Evolutionary conservation across 2,113 vertebrate species (phyloP).

Genomic region (Patagioenas fasciata): DNA sequence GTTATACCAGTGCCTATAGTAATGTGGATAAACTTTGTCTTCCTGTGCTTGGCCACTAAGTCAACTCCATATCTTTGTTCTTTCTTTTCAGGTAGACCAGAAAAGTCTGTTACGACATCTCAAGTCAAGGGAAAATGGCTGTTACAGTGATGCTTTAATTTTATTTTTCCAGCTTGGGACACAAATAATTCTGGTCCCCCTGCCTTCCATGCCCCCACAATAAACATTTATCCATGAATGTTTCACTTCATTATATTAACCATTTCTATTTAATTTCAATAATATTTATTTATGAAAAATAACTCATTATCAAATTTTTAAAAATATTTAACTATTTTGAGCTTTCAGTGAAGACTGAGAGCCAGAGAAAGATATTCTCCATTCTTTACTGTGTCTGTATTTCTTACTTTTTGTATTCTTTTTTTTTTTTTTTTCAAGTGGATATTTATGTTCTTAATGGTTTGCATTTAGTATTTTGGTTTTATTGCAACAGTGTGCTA

Average conservation of each 20-base stretch:
- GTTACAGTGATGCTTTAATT: fast-evolving
- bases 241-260: neutral
- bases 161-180: neutral
- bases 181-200: neutral
- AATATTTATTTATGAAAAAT: neutral
- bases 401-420: neutral
- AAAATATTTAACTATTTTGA: neutral
- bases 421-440: neutral
- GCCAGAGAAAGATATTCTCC: neutral
- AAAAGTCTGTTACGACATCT: neutral
- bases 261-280: neutral
- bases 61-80: neutral
- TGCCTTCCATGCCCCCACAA: neutral
- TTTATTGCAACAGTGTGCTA: neutral
- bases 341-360: neutral
- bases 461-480: neutral
- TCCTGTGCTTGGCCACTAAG: neutral
- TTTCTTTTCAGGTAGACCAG: neutral
- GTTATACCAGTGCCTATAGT: neutral
- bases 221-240: neutral
- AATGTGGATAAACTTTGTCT: neutral
- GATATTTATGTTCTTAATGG: neutral
- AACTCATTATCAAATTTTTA: neutral
- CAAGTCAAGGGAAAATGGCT: neutral
- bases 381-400: neutral